These are phyloP conservation scores for Dryococelus australis DNA, from an alignment of 2,888 invertebrate genomes.

Conservation along the genomic window DNA sequence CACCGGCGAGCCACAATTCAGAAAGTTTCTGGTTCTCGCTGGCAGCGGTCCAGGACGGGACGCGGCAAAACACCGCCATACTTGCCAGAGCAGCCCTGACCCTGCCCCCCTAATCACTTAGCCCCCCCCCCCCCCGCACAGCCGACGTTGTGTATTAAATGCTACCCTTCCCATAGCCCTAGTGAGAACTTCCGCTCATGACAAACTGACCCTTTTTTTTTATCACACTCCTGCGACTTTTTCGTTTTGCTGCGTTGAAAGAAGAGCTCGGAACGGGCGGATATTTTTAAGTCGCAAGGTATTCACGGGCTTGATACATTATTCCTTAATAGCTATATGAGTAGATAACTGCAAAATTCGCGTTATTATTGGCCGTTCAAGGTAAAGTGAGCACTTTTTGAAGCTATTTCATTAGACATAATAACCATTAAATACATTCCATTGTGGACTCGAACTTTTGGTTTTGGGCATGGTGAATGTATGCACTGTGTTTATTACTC, in stretches of 20 bases:
- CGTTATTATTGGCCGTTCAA: too few relatives aligned
- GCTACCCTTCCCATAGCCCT: neutral
- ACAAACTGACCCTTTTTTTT: neutral
- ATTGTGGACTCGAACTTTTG: too few relatives aligned
- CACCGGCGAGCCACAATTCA: neutral
- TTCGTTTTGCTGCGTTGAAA: neutral
- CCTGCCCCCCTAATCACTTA: neutral
- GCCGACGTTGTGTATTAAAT: neutral
- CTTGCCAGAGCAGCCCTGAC: neutral
- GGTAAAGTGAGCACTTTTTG: too few relatives aligned
- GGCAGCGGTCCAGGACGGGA: neutral
- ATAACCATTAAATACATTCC: too few relatives aligned
- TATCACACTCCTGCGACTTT: neutral
- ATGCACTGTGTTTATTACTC: too few relatives aligned
- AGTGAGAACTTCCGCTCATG: neutral
- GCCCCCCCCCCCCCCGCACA: neutral
- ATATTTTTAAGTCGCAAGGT: neutral
- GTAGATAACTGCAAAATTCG: too few relatives aligned
- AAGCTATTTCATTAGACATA: too few relatives aligned
- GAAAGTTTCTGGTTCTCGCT: neutral
- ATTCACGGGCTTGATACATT: neutral
- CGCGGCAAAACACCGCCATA: too few relatives aligned
- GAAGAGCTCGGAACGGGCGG: neutral
- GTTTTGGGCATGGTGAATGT: too few relatives aligned
- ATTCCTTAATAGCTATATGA: neutral